phyloP scores from a whole-genome alignment of 2,113 vertebrate genomes.

The Sialia sialis region DNA sequence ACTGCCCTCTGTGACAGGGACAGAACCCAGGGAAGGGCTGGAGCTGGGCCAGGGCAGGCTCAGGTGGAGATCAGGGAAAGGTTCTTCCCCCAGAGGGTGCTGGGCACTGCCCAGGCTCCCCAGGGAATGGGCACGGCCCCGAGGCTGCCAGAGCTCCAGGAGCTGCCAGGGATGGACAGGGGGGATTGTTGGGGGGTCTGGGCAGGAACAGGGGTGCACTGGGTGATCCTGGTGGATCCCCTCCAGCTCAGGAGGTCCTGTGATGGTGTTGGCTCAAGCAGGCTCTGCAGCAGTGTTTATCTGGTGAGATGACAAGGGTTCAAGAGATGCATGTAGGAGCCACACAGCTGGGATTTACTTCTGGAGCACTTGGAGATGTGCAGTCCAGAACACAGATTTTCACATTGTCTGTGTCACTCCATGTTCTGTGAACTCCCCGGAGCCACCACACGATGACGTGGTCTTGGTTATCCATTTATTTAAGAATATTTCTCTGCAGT shows the following conservation, averaged over 20 bases:
- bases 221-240: accelerated
- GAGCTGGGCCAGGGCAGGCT: neutral
- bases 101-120: neutral
- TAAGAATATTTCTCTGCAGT: neutral
- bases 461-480: neutral
- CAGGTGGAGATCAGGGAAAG: neutral
- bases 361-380: neutral
- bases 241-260: neutral
- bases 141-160: neutral
- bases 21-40: accelerated
- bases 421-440: accelerated
- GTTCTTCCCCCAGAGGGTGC: neutral
- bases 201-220: accelerated
- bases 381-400: neutral
- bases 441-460: accelerated
- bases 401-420: accelerated
- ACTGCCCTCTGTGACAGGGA: neutral
- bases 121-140: neutral
- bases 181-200: accelerated
- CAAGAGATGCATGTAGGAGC: neutral
- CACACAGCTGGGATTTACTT: neutral
- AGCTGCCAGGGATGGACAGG: neutral
- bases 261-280: neutral
- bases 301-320: neutral
- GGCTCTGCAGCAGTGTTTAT: neutral